Evolutionary conservation across 2,113 vertebrate genomes (phyloP).

Genomic region (Propithecus coquereli): DNA sequence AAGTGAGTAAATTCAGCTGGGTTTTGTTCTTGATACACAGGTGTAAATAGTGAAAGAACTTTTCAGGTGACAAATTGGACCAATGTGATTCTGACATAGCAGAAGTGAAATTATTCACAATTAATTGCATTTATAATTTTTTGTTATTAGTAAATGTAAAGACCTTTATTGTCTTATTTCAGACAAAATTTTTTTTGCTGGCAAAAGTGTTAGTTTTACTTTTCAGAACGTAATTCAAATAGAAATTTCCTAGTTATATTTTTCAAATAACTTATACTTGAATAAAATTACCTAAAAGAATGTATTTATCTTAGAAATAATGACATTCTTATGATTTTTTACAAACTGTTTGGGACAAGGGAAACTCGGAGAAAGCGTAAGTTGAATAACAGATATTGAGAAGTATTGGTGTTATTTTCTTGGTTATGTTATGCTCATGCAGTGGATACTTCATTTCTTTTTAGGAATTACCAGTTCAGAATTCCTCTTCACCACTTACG

Average conservation of each 20-base stretch:
- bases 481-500: not conserved
- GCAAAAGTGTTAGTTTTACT: not conserved
- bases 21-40: slow-evolving; percentile 25
- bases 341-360: not conserved
- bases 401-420: not conserved
- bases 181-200: not conserved
- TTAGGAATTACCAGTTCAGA: not conserved
- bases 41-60: not conserved
- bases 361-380: not conserved
- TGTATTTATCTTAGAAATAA: slow-evolving; percentile 1
- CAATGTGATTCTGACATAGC: not conserved
- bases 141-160: not conserved
- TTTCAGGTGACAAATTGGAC: not conserved
- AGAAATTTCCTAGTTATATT: not conserved
- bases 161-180: not conserved
- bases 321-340: not conserved
- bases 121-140: not conserved
- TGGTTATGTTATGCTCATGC: not conserved
- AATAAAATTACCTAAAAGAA: not conserved
- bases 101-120: not conserved
- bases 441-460: not conserved
- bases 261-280: not conserved
- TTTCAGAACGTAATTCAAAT: slow-evolving; percentile 8
- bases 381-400: not conserved
- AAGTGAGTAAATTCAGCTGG: not conserved